phyloP scores from a whole-genome alignment of 2,113 vertebrate species.

The Galeopterus variegatus region DNA sequence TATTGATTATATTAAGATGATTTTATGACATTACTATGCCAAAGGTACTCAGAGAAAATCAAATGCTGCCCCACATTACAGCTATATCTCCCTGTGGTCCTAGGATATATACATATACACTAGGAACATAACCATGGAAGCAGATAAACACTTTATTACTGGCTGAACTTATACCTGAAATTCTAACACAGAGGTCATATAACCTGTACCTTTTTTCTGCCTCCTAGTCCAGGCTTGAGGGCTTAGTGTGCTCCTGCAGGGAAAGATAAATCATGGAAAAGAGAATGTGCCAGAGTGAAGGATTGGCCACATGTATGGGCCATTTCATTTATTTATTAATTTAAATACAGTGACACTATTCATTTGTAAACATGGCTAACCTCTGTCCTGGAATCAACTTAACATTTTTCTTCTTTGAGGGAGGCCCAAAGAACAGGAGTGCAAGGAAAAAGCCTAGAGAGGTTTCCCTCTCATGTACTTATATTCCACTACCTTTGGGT shows the following conservation, averaged over 20 bases:
- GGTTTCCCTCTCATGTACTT: background rate
- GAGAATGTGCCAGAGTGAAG: background rate
- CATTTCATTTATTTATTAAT: background rate
- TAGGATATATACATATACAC: background rate
- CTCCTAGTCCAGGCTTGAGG: background rate
- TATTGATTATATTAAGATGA: background rate
- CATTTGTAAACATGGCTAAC: background rate
- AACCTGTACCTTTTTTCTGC: background rate
- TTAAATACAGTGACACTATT: background rate
- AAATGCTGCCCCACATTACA: background rate
- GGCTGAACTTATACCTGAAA: background rate
- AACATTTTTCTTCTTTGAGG: background rate
- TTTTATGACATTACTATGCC: background rate
- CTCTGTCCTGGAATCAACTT: background rate
- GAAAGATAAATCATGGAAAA: background rate
- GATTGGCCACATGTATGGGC: background rate
- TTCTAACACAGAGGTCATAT: background rate
- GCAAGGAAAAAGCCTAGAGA: background rate
- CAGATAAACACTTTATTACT: background rate
- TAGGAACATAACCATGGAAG: background rate
- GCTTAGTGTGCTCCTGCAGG: too few species aligned
- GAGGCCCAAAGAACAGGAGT: background rate
- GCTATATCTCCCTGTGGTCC: background rate
- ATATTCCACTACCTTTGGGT: background rate
- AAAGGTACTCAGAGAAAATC: background rate